Percentiles rank a stretch among this genome's conserved stretches.
Conservation (phyloP, 2,113 vertebrate genomes). For the Pogona vitticeps region DNA sequence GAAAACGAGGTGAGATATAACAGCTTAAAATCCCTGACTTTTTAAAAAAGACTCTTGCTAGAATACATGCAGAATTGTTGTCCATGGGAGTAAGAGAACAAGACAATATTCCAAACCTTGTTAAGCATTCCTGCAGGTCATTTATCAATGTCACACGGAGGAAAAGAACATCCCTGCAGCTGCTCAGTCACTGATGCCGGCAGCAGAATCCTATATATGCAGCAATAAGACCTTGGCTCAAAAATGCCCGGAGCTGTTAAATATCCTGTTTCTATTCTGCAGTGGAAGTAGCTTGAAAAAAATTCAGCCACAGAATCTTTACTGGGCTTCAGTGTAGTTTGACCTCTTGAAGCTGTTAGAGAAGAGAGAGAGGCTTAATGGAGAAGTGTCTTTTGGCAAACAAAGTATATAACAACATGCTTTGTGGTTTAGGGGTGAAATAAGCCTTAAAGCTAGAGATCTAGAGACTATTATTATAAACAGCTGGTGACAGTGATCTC, state of each 20-base stretch:
- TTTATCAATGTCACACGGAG: slow-evolving; percentile 19
- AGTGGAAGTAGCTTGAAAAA: not conserved
- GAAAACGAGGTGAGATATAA: not conserved
- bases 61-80: not conserved
- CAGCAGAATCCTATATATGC: not conserved
- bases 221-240: not conserved
- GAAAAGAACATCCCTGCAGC: not conserved
- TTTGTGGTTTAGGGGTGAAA: not conserved
- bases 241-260: not conserved
- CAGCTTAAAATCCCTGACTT: not conserved
- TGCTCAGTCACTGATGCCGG: not conserved
- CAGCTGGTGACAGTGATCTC: not conserved
- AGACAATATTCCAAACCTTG: not conserved
- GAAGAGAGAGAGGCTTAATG: not conserved
- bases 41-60: accelerated
- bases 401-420: not conserved
- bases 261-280: not conserved
- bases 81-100: slow-evolving; percentile 1
- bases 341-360: slow-evolving; percentile 3
- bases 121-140: not conserved
- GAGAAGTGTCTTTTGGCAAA: not conserved
- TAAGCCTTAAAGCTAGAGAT: not conserved
- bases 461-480: not conserved
- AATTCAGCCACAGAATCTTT: not conserved
- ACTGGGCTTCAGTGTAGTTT: not conserved